Conservation (phyloP, 2,797 vertebrate genomes). For the Hoplostethus atlanticus region DNA sequence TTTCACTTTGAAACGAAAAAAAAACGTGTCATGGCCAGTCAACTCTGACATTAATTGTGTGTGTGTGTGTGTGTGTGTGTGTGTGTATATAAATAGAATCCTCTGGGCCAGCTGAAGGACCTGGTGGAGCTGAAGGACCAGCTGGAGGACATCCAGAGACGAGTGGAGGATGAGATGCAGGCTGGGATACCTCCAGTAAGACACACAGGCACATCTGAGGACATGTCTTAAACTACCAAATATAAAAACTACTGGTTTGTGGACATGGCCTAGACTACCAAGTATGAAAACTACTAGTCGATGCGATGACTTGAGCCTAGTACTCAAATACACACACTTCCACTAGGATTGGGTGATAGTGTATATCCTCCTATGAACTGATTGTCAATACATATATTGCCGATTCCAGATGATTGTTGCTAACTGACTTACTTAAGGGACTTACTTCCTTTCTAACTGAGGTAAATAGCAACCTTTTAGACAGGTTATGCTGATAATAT, state of each 20-base stretch:
- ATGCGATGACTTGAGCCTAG: too few species aligned
- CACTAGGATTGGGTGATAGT: too few species aligned
- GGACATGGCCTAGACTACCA: neutral
- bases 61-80: neutral
- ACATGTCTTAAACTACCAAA: neutral
- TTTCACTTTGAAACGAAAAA: too few species aligned
- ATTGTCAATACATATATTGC: too few species aligned
- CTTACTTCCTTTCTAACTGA: too few species aligned
- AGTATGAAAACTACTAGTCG: neutral
- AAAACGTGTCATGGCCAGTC: too few species aligned
- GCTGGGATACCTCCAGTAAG: conserved; percentile 91
- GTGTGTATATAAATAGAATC: conserved; percentile 77
- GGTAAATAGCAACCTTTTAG: too few species aligned
- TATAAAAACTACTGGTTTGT: neutral
- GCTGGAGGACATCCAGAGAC: conserved; percentile 90
- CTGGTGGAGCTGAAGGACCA: conserved; percentile 93
- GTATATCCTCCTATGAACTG: too few species aligned
- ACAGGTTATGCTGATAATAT: too few species aligned
- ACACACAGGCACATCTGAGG: neutral
- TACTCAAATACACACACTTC: too few species aligned
- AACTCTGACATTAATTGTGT: neutral
- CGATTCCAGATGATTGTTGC: too few species aligned
- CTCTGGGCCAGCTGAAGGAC: conserved; percentile 90
- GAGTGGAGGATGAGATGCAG: conserved; percentile 91
- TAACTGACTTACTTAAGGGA: too few species aligned